A percentile compares a stretch with the other conserved stretches of the same genome.
phyloP scores from a whole-genome alignment of 2,888 invertebrate species.

The Prosapia bicincta region DNA sequence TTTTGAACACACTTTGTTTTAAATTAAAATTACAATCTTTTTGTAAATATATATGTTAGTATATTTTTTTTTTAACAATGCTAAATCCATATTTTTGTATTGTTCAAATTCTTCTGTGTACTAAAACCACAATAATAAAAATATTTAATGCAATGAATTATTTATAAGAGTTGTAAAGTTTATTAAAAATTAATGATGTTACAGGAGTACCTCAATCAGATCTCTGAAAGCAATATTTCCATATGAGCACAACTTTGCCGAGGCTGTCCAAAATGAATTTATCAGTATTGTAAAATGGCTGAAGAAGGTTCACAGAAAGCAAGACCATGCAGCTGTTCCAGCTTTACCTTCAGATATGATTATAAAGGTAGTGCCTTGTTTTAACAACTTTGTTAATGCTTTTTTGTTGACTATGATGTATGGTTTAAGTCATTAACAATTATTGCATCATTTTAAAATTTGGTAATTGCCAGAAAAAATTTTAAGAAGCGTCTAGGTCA shows the following conservation, averaged over 20 bases:
- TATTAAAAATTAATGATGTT: slow-evolving; percentile 30
- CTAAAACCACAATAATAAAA: background rate
- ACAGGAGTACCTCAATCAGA: slow-evolving; percentile 57
- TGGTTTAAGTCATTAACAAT: too few species aligned
- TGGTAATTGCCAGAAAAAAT: too few species aligned
- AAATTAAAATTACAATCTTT: too few species aligned
- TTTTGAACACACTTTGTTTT: too few species aligned
- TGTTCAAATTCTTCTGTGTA: background rate
- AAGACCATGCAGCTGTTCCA: slow-evolving; percentile 43
- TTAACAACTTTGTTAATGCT: too few species aligned
- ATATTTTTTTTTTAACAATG: too few species aligned
- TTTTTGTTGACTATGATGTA: too few species aligned
- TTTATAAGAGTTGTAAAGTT: too few species aligned
- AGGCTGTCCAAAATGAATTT: slow-evolving; percentile 83
- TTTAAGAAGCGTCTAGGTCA: too few species aligned
- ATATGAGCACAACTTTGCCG: slow-evolving; percentile 82
- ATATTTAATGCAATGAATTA: too few species aligned
- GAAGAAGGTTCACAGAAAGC: slow-evolving; percentile 68
- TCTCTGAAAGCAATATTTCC: slow-evolving; percentile 74
- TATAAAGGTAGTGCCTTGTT: slow-evolving; percentile 81
- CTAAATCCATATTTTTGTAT: background rate
- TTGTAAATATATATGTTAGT: too few species aligned
- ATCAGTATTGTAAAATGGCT: slow-evolving; percentile 94
- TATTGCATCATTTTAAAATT: too few species aligned
- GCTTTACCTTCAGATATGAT: slow-evolving; percentile 84